These are phyloP conservation scores for Drosophila asahinai DNA, from an alignment of 1,140 invertebrate genomes.

Conservation along the genomic window DNA sequence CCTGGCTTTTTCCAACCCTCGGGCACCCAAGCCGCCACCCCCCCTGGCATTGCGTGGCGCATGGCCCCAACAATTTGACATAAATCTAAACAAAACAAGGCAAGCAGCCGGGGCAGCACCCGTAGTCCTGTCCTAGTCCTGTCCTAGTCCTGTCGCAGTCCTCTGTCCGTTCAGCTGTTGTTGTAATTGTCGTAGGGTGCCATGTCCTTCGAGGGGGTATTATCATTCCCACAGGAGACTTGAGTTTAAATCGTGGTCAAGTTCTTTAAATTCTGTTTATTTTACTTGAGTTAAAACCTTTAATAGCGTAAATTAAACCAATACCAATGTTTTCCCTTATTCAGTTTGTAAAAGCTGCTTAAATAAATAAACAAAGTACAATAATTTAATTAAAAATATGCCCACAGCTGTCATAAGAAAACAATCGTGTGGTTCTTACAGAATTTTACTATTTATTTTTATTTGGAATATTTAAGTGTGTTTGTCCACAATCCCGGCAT, in stretches of 20 bases:
- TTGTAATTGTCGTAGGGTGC: conserved; percentile 32
- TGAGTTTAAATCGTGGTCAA: not conserved
- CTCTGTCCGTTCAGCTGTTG: conserved; percentile 48
- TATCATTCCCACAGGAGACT: not conserved
- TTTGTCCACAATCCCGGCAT: not conserved
- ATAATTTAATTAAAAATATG: not conserved
- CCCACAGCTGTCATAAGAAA: not conserved
- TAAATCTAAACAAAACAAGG: conserved; percentile 82
- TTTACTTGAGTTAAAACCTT: not conserved
- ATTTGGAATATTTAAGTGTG: not conserved
- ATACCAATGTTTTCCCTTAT: not conserved
- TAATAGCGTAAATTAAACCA: not conserved
- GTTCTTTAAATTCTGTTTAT: too few relatives aligned
- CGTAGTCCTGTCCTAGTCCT: conserved; percentile 18
- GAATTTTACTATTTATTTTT: not conserved
- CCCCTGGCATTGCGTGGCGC: conserved; percentile 6
- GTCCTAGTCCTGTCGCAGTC: conserved; percentile 17
- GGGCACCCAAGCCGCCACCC: not conserved
- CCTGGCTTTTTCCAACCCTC: not conserved
- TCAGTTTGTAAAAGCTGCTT: not conserved
- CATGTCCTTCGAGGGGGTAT: conserved; percentile 8
- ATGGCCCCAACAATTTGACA: conserved; percentile 71
- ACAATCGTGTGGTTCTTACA: not conserved
- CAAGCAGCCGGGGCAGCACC: conserved; percentile 26
- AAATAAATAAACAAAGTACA: not conserved